Evolutionary conservation across 2,888 invertebrate species (phyloP), one percentile per base, ranked within the genome.

Genomic region (Lagria hirta): DNA sequence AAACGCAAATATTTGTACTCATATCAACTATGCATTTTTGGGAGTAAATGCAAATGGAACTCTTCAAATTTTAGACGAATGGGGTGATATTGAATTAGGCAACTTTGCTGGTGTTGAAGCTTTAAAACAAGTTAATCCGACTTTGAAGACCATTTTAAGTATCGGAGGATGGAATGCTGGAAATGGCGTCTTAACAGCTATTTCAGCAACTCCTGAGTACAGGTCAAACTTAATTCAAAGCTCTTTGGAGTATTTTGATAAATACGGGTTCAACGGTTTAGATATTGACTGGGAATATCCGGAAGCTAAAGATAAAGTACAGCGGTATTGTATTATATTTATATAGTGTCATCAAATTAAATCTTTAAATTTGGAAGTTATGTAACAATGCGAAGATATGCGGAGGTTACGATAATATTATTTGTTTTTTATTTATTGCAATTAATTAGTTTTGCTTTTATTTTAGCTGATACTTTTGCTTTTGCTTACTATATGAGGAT

Each of bases 281-380:
- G 43, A 43, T 15, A 37, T 43, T 8, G 43, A 43, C 27, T 43
- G 43, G 43, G 43, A 43, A 12, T 42, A 42, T n/a, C 42, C 42
- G 2, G 15, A 10, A 27, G 42, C 42, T n/a, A 20, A 11, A 11
- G 42, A 42, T 20, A 27, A 17, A 18, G 42, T 42, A 30, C 11
- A 5, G 10, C 4, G 4, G n/a, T n/a, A n/a, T n/a, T n/a, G n/a
- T 4, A 23, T 23, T n/a, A 26, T 13, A 26, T 26, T 26, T 26
- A 3, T n/a, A 8, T 22, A 22, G 3, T 22, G n/a, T n/a, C n/a
- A n/a, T 22, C 10, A 26, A 29, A 29, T 13, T 16, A 13, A 10
- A 15, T 28, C 3, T 28, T n/a, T n/a, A n/a, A n/a, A n/a, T n/a
- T n/a, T n/a, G n/a, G n/a, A n/a, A n/a, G n/a, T n/a, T n/a, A n/a